Evolutionary conservation across 2,888 invertebrate species (phyloP), one percentile per base, ranked within the genome.

Genomic region (Microplitis deprimator): DNA sequence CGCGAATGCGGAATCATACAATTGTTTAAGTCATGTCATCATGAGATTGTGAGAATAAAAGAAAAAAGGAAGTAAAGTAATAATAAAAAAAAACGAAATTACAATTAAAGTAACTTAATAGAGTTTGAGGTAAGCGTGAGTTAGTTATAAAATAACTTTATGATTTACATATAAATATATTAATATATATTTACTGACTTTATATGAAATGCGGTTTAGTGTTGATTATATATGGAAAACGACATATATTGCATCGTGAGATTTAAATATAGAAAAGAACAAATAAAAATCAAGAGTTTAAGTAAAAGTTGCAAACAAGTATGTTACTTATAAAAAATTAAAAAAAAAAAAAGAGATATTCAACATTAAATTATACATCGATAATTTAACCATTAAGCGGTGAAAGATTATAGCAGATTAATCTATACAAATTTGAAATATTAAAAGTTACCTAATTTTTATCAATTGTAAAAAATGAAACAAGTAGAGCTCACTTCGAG

Each of bases 11-110:
- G 17, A 71, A 40, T 71, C 71, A 71, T 61, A 61, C 59, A 38
- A 61, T 71, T 61, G 69, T 60, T 29, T 16, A 62, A 71, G 61
- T n/a, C 39, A 38, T 71, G 71, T 71, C 71, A 61, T 71, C 62
- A 62, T 71, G 62, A 7, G 71, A 71, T 62, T 71, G 60, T 40
- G 50, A 29, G 50, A 29, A 59, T 29, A 39, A 39, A 16, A 62
- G 71, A 61, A 71, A 71, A 62, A 62, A 40, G 71, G 29, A 70
- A 71, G 29, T 60, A 17, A 16, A 39, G 17, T 50, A 8, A 70
- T 38, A 29, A 70, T 38, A 29, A n/a, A n/a, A 10, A n/a, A 17
- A 71, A 62, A 61, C 16, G 39, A 71, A 38, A 61, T n/a, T 16
- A 62, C n/a, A 17, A 62, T 17, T 62, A 62, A 62, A 13, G 62